These are phyloP conservation scores for Mesembrinibis cayennensis DNA, from an alignment of 2,113 vertebrate species.

Conservation along the genomic window DNA sequence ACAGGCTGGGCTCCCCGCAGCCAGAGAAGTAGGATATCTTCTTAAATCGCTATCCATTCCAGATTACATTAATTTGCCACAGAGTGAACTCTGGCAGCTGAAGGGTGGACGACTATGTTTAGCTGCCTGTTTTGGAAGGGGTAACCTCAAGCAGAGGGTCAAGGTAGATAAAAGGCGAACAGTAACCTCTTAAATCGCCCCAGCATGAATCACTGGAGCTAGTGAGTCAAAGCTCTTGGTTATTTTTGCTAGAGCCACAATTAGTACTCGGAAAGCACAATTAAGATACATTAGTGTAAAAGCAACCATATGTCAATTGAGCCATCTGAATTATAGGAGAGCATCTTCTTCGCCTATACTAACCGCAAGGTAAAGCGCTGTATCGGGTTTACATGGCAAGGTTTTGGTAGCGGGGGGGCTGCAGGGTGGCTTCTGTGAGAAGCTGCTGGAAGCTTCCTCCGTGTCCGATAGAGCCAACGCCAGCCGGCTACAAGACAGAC, in stretches of 20 bases:
- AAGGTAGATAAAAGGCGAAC: not conserved
- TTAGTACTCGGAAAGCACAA: not conserved
- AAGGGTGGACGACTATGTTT: not conserved
- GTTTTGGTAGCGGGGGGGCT: not conserved
- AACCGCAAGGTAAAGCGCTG: not conserved
- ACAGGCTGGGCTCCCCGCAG: not conserved
- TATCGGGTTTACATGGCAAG: not conserved
- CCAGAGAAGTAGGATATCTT: not conserved
- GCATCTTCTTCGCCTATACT: not conserved
- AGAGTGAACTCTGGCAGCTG: not conserved
- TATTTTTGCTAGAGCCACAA: not conserved
- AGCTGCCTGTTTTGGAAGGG: not conserved
- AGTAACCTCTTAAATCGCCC: not conserved
- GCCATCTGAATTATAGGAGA: not conserved
- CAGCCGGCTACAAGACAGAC: not conserved
- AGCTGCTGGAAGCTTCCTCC: not conserved
- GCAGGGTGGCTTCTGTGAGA: not conserved
- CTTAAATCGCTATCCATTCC: fast-evolving
- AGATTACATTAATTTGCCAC: fast-evolving
- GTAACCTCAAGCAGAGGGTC: not conserved
- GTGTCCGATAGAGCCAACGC: not conserved
- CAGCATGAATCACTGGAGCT: constrained; percentile 3
- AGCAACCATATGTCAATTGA: not conserved
- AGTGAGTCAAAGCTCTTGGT: not conserved
- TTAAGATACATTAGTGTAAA: not conserved